phyloP scores from a whole-genome alignment of 2,113 vertebrate species.

The Salvelinus sp. region DNA sequence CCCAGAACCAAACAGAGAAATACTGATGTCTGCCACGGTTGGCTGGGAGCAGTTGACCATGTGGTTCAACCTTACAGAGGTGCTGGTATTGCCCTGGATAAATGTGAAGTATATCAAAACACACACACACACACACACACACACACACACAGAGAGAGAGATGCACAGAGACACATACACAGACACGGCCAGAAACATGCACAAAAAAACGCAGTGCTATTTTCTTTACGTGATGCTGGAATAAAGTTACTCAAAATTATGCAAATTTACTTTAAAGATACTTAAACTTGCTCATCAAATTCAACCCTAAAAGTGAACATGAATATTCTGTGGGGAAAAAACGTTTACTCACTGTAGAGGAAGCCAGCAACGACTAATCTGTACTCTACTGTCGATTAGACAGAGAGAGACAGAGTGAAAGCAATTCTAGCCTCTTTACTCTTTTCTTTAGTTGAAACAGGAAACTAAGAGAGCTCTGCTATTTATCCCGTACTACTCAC shows the following conservation, averaged over 20 bases:
- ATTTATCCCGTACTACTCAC: slow-evolving; percentile 52
- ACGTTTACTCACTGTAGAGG: no score
- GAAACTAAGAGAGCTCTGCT: not conserved
- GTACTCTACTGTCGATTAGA: no score
- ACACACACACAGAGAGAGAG: not conserved
- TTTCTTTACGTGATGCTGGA: no score
- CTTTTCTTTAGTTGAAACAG: not conserved
- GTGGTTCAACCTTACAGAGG: not conserved
- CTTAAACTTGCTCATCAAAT: no score
- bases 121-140: not conserved
- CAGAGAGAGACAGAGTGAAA: not conserved
- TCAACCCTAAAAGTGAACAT: no score
- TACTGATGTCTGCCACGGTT: not conserved
- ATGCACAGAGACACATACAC: not conserved
- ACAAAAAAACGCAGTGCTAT: not conserved
- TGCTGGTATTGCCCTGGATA: not conserved
- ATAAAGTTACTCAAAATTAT: no score
- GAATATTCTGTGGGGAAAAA: no score
- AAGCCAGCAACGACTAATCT: no score
- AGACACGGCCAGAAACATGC: not conserved
- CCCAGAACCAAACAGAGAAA: not conserved
- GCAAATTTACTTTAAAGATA: no score
- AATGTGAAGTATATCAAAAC: not conserved
- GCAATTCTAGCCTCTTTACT: not conserved
- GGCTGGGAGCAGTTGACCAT: not conserved